Evolutionary conservation across 2,888 invertebrate genomes (phyloP), one percentile per base, ranked within the genome.

Genomic region (Aphodius granarius): DNA sequence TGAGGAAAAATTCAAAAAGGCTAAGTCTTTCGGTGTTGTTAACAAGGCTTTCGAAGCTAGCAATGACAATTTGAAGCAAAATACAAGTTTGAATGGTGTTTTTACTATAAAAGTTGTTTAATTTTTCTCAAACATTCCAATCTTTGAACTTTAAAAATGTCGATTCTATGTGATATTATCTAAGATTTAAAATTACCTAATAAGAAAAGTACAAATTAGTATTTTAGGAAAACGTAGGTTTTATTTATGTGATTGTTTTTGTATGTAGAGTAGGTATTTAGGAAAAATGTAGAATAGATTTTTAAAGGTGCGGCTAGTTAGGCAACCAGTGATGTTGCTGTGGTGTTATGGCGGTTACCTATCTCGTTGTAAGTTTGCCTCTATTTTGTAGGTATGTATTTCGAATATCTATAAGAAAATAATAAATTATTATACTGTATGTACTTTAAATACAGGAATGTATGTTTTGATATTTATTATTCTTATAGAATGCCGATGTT

Each of bases 1-100:
- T 15, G 93, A 93, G 87, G 89, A 87, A 77, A 88, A 88, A 77
- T 92, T 92, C 78, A 88, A 87, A 3, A 88, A 87, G 18, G 77
- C 77, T 1, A 83, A 78, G 4, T 4, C 19, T 4, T 85, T 83
- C 72, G 81, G 75, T 5, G 43, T 77, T 13, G 74, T 68, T 4
- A 74, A 77, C 63, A 75, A 74, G 19, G 77, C 70, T 5, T 77
- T 76, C 16, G 66, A 72, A 3, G 64, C 63, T 5, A 66, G 23
- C 15, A 63, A 72, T 6, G 72, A 72, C 4, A 19, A 71, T 72
- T 16, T 66, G 13, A 66, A 75, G 43, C 64, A 43, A 15, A 72
- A 43, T 75, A 16, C 16, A 1, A 3, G 21, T 66, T 66, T 66
- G 21, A 66, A 19, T 21, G 66, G 66, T 0, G 21, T 66, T 66